These are phyloP conservation scores for Trialeurodes vaporariorum DNA, from an alignment of 1,140 invertebrate species.

Conservation along the genomic window DNA sequence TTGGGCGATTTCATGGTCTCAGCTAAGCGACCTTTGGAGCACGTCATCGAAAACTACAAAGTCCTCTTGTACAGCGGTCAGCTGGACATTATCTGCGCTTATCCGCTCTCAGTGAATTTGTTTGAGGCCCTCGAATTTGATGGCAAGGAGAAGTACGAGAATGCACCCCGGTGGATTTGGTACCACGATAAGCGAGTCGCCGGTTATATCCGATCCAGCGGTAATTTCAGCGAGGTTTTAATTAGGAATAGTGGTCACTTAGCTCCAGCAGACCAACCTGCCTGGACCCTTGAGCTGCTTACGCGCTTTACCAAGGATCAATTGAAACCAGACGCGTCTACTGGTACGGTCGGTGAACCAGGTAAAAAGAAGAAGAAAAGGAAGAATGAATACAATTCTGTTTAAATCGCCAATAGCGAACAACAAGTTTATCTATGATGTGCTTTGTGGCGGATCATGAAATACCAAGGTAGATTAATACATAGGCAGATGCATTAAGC, in stretches of 20 bases:
- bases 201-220: conserved; percentile 14
- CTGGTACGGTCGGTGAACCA: no score
- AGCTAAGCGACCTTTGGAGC: conserved; percentile 55
- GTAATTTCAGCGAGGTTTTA: conserved; percentile 56
- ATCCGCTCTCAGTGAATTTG: conserved; percentile 61
- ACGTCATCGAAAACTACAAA: conserved; percentile 52
- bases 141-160: conserved; percentile 48
- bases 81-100: conserved; percentile 71
- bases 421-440: no score
- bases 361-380: no score
- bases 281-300: conserved; percentile 63
- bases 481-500: no score
- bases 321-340: conserved; percentile 17
- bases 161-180: conserved; percentile 37
- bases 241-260: conserved; percentile 74
- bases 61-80: conserved; percentile 62
- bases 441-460: no score
- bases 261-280: conserved; percentile 68
- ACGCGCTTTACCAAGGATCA: conserved; percentile 57
- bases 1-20: conserved; percentile 71
- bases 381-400: no score
- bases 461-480: no score
- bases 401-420: no score
- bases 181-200: conserved; percentile 12
- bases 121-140: conserved; percentile 46